Conservation (phyloP, 2,888 invertebrate species). For the Chalcis sispes region DNA sequence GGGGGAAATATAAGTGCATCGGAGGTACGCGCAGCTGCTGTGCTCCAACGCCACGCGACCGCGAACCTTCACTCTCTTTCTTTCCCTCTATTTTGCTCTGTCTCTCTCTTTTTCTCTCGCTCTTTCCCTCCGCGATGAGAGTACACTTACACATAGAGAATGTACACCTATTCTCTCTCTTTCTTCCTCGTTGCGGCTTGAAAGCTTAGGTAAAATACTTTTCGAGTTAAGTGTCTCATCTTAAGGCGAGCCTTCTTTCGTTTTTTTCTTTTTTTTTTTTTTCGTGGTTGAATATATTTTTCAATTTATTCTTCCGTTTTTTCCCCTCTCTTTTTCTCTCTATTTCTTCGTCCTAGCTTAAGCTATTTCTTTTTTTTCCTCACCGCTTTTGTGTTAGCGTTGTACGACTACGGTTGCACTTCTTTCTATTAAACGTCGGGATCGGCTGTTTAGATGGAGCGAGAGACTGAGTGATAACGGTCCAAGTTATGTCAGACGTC, state of each 20-base stretch:
- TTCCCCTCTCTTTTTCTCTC: background rate
- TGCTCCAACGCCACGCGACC: too few species aligned
- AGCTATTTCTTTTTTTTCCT: background rate
- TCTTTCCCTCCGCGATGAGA: background rate
- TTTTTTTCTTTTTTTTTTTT: background rate
- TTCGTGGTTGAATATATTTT: constrained; percentile 25
- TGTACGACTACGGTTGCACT: too few species aligned
- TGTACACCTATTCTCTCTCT: too few species aligned
- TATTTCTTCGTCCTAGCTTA: background rate
- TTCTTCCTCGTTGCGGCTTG: constrained; percentile 25
- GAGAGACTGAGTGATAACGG: constrained; percentile 17
- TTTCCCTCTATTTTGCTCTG: too few species aligned
- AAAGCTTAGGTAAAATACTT: constrained; percentile 56
- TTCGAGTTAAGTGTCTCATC: constrained; percentile 49
- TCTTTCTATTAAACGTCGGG: too few species aligned
- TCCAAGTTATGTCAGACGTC: constrained; percentile 20
- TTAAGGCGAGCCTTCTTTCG: background rate
- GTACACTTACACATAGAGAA: too few species aligned
- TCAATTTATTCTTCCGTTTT: constrained; percentile 32
- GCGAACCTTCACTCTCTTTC: background rate
- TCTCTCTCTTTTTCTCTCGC: too few species aligned
- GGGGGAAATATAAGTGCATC: constrained; percentile 40
- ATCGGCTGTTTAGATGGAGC: background rate
- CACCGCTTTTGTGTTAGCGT: background rate
- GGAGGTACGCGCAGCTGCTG: constrained; percentile 48